These are phyloP conservation scores for Antheraea mylitta DNA, from an alignment of 1,140 invertebrate genomes.

Conservation along the genomic window DNA sequence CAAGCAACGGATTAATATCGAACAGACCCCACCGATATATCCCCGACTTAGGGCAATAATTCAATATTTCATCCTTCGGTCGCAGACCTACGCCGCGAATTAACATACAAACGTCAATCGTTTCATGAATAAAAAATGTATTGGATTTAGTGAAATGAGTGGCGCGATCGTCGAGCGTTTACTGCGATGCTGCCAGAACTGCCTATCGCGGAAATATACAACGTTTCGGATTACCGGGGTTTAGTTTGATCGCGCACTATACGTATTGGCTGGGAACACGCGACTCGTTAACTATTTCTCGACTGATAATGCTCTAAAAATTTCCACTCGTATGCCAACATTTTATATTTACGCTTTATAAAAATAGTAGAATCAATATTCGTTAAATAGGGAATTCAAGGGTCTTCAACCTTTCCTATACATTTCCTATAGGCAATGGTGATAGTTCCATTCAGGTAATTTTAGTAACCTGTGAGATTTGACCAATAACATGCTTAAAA, in stretches of 20 bases:
- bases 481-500: too few relatives aligned
- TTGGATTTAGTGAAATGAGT: slow-evolving; percentile 76
- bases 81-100: slow-evolving; percentile 67
- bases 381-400: too few relatives aligned
- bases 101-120: slow-evolving; percentile 79
- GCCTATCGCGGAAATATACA: slow-evolving; percentile 61
- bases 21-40: slow-evolving; percentile 66
- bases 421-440: too few relatives aligned
- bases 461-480: too few relatives aligned
- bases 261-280: slow-evolving; percentile 29
- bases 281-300: slow-evolving; percentile 24
- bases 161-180: slow-evolving; percentile 47
- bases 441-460: too few relatives aligned
- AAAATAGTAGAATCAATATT: too few relatives aligned
- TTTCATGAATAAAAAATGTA: slow-evolving; percentile 79
- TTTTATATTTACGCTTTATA: too few relatives aligned
- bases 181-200: slow-evolving; percentile 40
- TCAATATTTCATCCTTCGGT: slow-evolving; percentile 75
- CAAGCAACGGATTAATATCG: slow-evolving; percentile 70
- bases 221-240: slow-evolving; percentile 48
- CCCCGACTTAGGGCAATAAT: slow-evolving; percentile 72
- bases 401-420: too few relatives aligned
- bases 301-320: slow-evolving; percentile 19
- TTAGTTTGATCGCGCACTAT: slow-evolving; percentile 40
- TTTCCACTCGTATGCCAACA: slow-evolving; percentile 7